Percentiles rank a stretch among this genome's conserved stretches.
Conservation (phyloP, 2,888 invertebrate species). For the Odontocerum albicorne region DNA sequence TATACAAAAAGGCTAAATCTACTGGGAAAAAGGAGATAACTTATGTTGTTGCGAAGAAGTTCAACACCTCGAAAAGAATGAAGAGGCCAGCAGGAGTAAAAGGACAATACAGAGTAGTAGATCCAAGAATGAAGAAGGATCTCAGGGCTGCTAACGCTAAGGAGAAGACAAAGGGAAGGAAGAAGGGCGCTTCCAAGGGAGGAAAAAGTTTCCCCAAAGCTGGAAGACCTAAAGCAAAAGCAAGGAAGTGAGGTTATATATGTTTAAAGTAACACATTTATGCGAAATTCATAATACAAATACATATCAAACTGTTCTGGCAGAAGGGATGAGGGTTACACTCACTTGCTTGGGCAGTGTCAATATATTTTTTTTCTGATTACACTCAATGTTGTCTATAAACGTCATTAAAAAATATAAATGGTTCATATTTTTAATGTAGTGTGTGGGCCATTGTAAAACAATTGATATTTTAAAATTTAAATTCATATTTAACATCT, state of each 20-base stretch:
- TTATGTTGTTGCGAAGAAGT: slow-evolving; percentile 93
- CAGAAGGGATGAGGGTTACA: no score
- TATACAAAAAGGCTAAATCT: slow-evolving; percentile 88
- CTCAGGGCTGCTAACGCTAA: slow-evolving; percentile 67
- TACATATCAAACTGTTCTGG: no score
- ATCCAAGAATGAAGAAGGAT: slow-evolving; percentile 96
- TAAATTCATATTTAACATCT: no score
- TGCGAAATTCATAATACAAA: no score
- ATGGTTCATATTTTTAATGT: no score
- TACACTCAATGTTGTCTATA: no score
- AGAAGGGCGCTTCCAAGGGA: slow-evolving; percentile 33
- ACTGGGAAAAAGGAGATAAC: slow-evolving; percentile 87
- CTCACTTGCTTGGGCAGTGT: no score
- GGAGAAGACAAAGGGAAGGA: slow-evolving; percentile 59
- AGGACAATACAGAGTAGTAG: slow-evolving; percentile 93
- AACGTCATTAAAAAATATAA: no score
- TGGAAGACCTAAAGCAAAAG: slow-evolving; percentile 17
- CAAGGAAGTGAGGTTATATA: slow-evolving; percentile 16
- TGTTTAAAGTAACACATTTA: no score
- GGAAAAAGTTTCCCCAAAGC: slow-evolving; percentile 15
- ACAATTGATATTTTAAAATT: no score
- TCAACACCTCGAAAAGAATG: slow-evolving; percentile 72
- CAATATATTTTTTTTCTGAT: no score
- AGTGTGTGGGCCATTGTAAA: no score
- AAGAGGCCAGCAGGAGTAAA: slow-evolving; percentile 84